Evolutionary conservation across 2,888 invertebrate species (phyloP), one percentile per base, ranked within the genome.

Genomic region (Zonitis immaculata): DNA sequence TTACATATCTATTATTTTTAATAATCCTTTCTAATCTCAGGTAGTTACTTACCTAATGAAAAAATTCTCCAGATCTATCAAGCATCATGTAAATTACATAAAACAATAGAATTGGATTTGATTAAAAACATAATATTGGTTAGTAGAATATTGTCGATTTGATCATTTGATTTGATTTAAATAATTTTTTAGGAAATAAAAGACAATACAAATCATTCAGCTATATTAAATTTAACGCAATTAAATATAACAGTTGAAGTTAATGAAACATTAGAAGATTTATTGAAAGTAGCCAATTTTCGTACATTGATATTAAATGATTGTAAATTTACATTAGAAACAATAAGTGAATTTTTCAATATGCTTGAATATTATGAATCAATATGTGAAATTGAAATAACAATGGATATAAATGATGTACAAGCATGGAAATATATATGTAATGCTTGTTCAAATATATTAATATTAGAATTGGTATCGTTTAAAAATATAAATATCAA

Each of bases 361-460:
- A 71, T 73, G 63, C 47, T 74, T 27, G 73, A 73, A 51, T 74
- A 69, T 57, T 74, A 74, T 49, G 69, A 71, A 53, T 69, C 72
- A 12, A 63, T 68, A 14, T 62, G 66, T 43, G 71, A 73, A 54
- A 61, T 73, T 42, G 68, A 73, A 51, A 54, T 73, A 25, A 63
- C 67, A 9, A 69, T 69, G 61, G 61, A 67, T 56, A 67, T 70
- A 56, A 68, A 71, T 14, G 72, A 73, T 44, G 58, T 65, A 25
- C 71, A 70, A 44, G 62, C 68, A 12, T 74, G 73, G 73, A 67
- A 67, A 46, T 62, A 63, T 56, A 72, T 73, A 57, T 71, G 70
- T 49, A 59, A 58, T 49, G 69, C 71, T 56, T 64, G 68, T 47
- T 61, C 66, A 47, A 68, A 68, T 54, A 67, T 69, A 25, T 52